Evolutionary conservation across 2,113 vertebrate species (phyloP), one percentile per base, ranked within the genome.

Genomic region (Rhinopomastus cyanomelas): DNA sequence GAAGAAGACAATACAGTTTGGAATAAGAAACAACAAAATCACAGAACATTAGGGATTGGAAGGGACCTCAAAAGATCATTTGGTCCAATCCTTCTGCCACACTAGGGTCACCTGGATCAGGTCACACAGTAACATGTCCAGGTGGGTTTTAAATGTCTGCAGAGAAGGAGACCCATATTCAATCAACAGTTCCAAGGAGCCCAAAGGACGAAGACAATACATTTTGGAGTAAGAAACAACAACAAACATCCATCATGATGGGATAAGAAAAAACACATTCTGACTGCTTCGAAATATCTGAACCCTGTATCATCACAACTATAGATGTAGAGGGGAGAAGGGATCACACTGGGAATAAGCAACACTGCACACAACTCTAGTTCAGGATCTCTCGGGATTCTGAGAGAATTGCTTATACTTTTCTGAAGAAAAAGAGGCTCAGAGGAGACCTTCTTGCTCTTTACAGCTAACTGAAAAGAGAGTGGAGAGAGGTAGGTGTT

Each of bases 111-210:
- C n/a, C n/a, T n/a, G n/a, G n/a, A n/a, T n/a, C n/a, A n/a, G n/a
- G n/a, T n/a, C n/a, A n/a, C n/a, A n/a, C n/a, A n/a, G n/a, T n/a
- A n/a, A n/a, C n/a, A n/a, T n/a, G n/a, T n/a, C n/a, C n/a, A n/a
- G n/a, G n/a, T n/a, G n/a, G n/a, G n/a, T n/a, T n/a, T n/a, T n/a
- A n/a, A n/a, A n/a, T n/a, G n/a, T n/a, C n/a, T n/a, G n/a, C n/a
- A n/a, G n/a, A n/a, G n/a, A n/a, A n/a, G n/a, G n/a, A n/a, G n/a
- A n/a, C n/a, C n/a, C 68, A 74, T 93, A 96, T 84, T 92, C 81
- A 95, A 94, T 86, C n/a, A 81, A 32, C 65, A 81, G 18, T 65
- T 90, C 64, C 83, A 73, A 18, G 71, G 74, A 79, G 44, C 39
- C 62, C 74, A 56, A 34, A 59, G 55, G 46, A 82, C 49, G 39